Conservation (phyloP, 37 sponge, comb jelly and placozoan species). For the Tethya wilhelma region DNA sequence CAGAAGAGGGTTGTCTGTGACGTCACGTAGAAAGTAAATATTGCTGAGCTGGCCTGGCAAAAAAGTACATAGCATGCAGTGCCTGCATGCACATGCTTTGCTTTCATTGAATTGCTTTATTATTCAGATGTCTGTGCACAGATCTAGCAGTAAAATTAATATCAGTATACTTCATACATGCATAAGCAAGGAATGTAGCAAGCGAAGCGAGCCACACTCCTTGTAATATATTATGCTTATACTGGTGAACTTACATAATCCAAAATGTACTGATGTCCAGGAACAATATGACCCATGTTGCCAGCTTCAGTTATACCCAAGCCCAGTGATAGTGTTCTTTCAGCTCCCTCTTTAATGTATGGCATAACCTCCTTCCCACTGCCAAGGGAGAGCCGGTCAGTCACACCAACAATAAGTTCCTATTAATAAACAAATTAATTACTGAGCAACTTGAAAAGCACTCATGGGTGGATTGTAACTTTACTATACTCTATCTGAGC, state of each 20-base stretch:
- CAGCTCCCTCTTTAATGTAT: slow-evolving; percentile 28
- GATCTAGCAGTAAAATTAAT: background rate
- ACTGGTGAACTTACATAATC: background rate
- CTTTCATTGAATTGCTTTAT: background rate
- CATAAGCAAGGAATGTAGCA: background rate
- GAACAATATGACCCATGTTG: slow-evolving; percentile 65
- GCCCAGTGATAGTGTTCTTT: slow-evolving; percentile 7
- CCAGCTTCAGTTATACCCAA: slow-evolving; percentile 45
- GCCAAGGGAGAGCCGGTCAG: slow-evolving; percentile 52
- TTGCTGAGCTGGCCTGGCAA: no score
- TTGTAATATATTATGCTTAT: no score
- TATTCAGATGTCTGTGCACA: background rate
- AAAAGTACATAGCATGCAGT: no score
- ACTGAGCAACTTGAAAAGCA: no score
- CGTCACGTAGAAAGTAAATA: no score
- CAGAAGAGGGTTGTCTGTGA: no score
- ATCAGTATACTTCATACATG: background rate
- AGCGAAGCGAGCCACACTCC: no score
- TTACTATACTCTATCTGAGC: no score
- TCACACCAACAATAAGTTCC: slow-evolving; percentile 60
- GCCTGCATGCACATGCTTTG: no score
- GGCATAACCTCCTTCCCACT: slow-evolving; percentile 70
- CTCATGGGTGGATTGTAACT: no score
- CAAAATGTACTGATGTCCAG: slow-evolving; percentile 21
- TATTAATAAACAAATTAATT: no score